Evolutionary conservation across 2,797 vertebrate species (phyloP).

Genomic region (Galaxias olidus): DNA sequence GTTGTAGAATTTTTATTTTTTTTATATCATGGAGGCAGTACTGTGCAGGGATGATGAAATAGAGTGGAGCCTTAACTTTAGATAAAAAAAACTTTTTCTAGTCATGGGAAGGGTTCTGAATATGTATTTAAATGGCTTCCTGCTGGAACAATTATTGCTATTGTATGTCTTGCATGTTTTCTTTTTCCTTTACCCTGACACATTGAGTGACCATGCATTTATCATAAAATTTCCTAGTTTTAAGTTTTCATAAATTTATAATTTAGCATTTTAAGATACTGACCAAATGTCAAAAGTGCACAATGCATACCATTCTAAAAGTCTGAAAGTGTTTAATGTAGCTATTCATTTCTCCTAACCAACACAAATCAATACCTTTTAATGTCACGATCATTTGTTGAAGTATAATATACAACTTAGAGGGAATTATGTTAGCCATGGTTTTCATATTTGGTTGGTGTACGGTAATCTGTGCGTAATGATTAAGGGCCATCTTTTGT

Average conservation of each 20-base stretch:
- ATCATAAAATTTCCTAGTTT: conserved; percentile 19
- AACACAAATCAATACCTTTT: neutral
- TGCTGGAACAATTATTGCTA: conserved; percentile 47
- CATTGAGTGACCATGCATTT: conserved; percentile 30
- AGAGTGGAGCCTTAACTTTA: conserved; percentile 86
- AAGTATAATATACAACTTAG: neutral
- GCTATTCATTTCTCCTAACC: conserved; percentile 30
- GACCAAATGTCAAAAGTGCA: conserved; percentile 56
- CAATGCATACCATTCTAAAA: conserved; percentile 19
- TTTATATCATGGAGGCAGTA: conserved; percentile 80
- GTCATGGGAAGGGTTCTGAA: conserved; percentile 72
- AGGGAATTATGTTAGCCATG: conserved; percentile 14
- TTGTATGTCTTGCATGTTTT: conserved; percentile 59
- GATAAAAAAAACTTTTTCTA: conserved; percentile 78
- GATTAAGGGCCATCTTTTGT: neutral
- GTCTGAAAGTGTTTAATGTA: conserved; percentile 28
- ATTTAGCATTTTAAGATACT: conserved; percentile 33
- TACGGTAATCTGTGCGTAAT: neutral
- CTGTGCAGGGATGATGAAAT: conserved; percentile 72
- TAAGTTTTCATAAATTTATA: conserved; percentile 35
- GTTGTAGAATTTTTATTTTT: conserved; percentile 83
- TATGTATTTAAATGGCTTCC: conserved; percentile 46
- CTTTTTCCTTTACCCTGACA: conserved; percentile 41
- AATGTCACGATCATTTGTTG: neutral
- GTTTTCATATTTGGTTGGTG: no score